These are phyloP conservation scores for crab-eating macaque (Macaca fascicularis) DNA, from an alignment of 2,113 vertebrate genomes.

Conservation along the genomic window T2T-MFA8v1.1 NC_088380.1:152052501-152053000, in stretches of 20 bases:
- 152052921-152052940: background rate
- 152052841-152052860: background rate
- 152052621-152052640: background rate
- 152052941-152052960: background rate
- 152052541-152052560: background rate
- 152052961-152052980: background rate
- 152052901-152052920: background rate
- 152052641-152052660: background rate
- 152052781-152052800: background rate
- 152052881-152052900: background rate
- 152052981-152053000: background rate
- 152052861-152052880: background rate
- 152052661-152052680: background rate
- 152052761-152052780: background rate
- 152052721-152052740: background rate
- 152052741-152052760: background rate
- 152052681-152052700: background rate
- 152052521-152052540: background rate
- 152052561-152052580: background rate
- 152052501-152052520: background rate
- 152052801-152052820: background rate
- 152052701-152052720: background rate
- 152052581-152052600: background rate
- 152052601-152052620: background rate
- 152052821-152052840: background rate